These are phyloP conservation scores for Microtus montanus DNA, from an alignment of 2,113 vertebrate genomes.

Conservation along the genomic window DNA sequence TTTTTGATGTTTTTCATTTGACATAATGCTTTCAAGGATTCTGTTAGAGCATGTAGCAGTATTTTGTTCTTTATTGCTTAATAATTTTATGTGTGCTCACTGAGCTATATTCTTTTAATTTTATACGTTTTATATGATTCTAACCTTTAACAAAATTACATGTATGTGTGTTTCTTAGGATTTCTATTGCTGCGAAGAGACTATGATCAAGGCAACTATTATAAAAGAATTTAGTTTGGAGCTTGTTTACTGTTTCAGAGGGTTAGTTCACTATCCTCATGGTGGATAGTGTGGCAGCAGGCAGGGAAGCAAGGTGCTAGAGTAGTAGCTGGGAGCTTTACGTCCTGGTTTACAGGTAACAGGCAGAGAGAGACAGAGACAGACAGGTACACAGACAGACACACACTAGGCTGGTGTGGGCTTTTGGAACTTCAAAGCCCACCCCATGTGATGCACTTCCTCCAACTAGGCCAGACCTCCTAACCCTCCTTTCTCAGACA, in stretches of 20 bases:
- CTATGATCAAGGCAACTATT: not conserved
- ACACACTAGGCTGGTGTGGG: not conserved
- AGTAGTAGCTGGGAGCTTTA: not conserved
- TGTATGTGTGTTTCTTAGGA: not conserved
- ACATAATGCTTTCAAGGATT: not conserved
- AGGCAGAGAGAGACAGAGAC: not conserved
- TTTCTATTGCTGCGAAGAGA: not conserved
- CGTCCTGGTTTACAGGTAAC: not conserved
- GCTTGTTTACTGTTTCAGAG: not conserved
- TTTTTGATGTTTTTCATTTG: not conserved
- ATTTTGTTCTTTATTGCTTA: not conserved
- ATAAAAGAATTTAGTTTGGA: not conserved
- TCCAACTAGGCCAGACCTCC: not conserved
- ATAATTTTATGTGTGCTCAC: not conserved
- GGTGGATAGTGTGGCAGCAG: not conserved
- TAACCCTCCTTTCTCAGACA: not conserved
- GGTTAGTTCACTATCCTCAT: not conserved
- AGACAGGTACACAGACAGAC: not conserved
- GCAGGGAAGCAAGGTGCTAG: not conserved
- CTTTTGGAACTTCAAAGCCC: not conserved
- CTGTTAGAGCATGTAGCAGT: not conserved
- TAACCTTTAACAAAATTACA: not conserved
- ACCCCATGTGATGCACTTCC: too few relatives aligned
- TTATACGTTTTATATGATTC: not conserved
- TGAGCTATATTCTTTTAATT: not conserved